Evolutionary conservation across 1,140 invertebrate species (phyloP).

Genomic region (Centruroides sculpturatus): DNA sequence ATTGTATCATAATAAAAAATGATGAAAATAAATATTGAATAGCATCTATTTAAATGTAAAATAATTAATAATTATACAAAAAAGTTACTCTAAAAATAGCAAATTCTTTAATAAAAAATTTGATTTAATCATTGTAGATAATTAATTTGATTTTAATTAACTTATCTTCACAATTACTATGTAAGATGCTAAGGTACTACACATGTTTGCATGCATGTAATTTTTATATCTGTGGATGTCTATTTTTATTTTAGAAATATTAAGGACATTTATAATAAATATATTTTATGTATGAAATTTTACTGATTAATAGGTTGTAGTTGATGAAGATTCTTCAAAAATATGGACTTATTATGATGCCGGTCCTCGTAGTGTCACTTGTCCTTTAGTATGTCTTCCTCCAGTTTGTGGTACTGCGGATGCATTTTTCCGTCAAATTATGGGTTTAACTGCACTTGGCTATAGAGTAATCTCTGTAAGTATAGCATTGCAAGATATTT

Average conservation of each 20-base stretch:
- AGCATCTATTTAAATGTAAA: too few relatives aligned
- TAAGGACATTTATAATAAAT: background rate
- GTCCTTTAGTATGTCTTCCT: slow-evolving; percentile 68
- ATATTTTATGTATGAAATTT: too few relatives aligned
- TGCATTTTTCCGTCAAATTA: slow-evolving; percentile 69
- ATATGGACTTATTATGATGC: slow-evolving; percentile 79
- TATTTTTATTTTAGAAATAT: background rate
- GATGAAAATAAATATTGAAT: too few relatives aligned
- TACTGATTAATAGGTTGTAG: slow-evolving; percentile 42
- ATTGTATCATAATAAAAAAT: too few relatives aligned
- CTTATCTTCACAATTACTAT: too few relatives aligned
- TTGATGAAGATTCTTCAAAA: slow-evolving; percentile 62
- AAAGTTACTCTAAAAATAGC: too few relatives aligned
- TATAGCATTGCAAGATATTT: background rate
- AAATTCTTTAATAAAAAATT: too few relatives aligned
- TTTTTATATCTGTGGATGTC: background rate
- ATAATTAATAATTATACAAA: too few relatives aligned
- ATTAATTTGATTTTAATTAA: too few relatives aligned
- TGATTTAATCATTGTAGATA: too few relatives aligned
- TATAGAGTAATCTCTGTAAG: slow-evolving; percentile 65
- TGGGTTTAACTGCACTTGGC: slow-evolving; percentile 58
- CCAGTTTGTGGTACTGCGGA: slow-evolving; percentile 80
- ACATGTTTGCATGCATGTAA: background rate
- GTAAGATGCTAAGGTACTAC: background rate
- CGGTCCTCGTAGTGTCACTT: slow-evolving; percentile 59